Percentiles rank a stretch among this genome's conserved stretches.
Conservation (phyloP, 2,797 vertebrate species). For the Tokudaia tokunoshimensis region DNA sequence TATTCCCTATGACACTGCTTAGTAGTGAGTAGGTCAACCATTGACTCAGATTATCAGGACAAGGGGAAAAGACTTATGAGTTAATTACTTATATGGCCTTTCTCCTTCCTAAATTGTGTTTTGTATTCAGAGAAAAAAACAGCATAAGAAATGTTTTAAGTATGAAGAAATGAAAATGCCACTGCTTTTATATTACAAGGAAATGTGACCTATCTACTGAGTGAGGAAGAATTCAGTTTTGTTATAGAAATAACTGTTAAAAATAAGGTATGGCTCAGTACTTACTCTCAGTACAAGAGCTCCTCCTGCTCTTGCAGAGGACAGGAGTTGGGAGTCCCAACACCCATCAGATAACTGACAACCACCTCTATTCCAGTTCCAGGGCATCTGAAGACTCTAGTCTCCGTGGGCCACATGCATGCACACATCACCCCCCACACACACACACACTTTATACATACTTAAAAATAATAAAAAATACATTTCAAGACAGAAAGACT, state of each 20-base stretch:
- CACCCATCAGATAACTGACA: not conserved
- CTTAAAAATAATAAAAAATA: slow-evolving; percentile 11
- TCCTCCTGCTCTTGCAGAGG: not conserved
- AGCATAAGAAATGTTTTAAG: not conserved
- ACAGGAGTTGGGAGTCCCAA: not conserved
- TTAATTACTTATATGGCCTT: slow-evolving; percentile 3
- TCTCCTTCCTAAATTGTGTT: not conserved
- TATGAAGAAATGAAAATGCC: slow-evolving; percentile 13
- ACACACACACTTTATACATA: not conserved
- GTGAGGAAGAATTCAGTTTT: not conserved
- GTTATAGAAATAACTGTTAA: not conserved
- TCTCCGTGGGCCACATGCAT: not conserved
- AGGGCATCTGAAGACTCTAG: not conserved
- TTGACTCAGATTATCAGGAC: not conserved
- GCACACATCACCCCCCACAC: no score
- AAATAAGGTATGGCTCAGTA: not conserved
- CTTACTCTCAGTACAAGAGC: no score
- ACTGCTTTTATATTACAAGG: not conserved
- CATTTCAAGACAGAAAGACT: slow-evolving; percentile 22
- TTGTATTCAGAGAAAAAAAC: slow-evolving; percentile 25
- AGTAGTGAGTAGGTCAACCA: not conserved
- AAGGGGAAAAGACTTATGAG: not conserved
- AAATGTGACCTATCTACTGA: not conserved
- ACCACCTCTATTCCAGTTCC: not conserved
- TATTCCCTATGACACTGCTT: not conserved